A percentile compares a stretch with the other conserved stretches of the same genome.
Conservation (phyloP, 2,888 invertebrate species). For the Meandrusa payeni region DNA sequence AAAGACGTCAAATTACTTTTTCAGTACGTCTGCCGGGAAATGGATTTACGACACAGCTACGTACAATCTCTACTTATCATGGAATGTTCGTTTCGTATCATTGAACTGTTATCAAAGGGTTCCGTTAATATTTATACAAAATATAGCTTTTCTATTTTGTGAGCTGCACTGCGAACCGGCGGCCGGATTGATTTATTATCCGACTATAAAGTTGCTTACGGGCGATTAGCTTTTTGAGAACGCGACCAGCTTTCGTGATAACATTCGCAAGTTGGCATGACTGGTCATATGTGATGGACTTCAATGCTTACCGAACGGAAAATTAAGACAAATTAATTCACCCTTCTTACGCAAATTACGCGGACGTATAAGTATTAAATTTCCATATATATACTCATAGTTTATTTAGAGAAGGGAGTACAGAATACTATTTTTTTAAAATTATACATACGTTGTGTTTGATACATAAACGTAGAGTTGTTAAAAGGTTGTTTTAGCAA, state of each 20-base stretch:
- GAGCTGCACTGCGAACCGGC: slow-evolving; percentile 27
- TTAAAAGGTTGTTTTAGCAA: too few relatives aligned
- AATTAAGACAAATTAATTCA: slow-evolving; percentile 15
- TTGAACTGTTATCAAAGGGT: too few relatives aligned
- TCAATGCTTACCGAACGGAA: neutral
- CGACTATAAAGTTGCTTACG: slow-evolving; percentile 29
- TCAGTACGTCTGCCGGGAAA: slow-evolving; percentile 5
- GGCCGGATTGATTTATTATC: slow-evolving; percentile 37
- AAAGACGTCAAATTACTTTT: slow-evolving; percentile 17
- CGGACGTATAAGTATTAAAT: too few relatives aligned
- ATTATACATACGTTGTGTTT: too few relatives aligned
- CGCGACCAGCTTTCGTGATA: neutral
- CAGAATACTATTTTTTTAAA: too few relatives aligned
- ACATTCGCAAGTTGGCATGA: slow-evolving; percentile 1
- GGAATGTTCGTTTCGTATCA: too few relatives aligned
- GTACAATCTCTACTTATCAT: slow-evolving; percentile 10
- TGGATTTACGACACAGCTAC: slow-evolving; percentile 10
- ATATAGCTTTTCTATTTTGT: slow-evolving; percentile 42
- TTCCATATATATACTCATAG: too few relatives aligned
- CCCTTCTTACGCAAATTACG: too few relatives aligned
- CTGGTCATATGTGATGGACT: neutral
- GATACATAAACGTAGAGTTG: too few relatives aligned
- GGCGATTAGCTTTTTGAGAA: slow-evolving; percentile 20
- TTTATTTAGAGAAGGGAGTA: too few relatives aligned
- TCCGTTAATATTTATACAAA: too few relatives aligned